Conservation (phyloP, 2,113 vertebrate genomes). For the Copsychus sechellarum region DNA sequence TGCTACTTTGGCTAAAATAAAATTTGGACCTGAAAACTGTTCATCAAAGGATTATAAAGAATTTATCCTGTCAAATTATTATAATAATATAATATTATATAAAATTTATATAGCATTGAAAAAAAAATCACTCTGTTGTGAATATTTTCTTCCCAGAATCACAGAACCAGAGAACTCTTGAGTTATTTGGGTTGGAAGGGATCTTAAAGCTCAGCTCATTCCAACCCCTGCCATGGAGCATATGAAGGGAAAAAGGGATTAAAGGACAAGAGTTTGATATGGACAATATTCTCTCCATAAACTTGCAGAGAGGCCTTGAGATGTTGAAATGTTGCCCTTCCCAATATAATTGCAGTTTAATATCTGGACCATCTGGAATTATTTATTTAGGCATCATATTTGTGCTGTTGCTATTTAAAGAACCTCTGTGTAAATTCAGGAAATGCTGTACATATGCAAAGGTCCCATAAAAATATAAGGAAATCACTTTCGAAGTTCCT, state of each 20-base stretch:
- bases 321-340: constrained; percentile 2
- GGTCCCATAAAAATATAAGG: neutral
- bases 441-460: neutral
- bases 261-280: neutral
- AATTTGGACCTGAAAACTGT: constrained; percentile 1
- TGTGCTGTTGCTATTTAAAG: constrained; percentile 20
- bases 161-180: neutral
- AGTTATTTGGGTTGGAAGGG: neutral
- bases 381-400: constrained; percentile 20
- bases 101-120: no score
- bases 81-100: neutral
- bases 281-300: constrained; percentile 1
- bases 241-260: neutral
- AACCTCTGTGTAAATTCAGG: constrained; percentile 2
- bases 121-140: neutral
- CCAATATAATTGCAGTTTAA: neutral
- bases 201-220: neutral
- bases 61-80: neutral
- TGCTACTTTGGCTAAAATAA: neutral
- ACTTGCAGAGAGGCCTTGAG: neutral
- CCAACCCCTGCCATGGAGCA: neutral
- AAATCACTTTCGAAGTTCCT: neutral
- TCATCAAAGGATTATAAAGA: neutral
- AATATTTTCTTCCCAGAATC: neutral
- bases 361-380: constrained; percentile 24